Evolutionary conservation across 2,888 invertebrate genomes (phyloP), one percentile per base, ranked within the genome.

Genomic region (Melinopterus prodromus): DNA sequence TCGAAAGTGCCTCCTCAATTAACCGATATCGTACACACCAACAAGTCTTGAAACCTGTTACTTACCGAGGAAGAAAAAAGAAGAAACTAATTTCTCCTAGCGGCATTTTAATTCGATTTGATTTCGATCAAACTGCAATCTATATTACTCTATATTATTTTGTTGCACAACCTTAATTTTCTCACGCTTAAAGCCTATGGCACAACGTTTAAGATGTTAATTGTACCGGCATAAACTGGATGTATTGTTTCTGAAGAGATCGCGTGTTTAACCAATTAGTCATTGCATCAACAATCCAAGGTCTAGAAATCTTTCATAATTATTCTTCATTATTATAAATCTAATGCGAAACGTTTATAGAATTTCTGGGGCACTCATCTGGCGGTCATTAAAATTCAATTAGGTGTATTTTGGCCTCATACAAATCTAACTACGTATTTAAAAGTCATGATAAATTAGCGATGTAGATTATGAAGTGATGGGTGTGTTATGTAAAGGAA

Each of bases 21-120:
- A 53, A 53, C 7, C 53, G 53, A 53, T 53, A 26, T 26, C 26
- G 26, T 26, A 26, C 26, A 26, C 26, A 26, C 26, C 3, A 26
- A 26, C 26, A 53, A 53, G 53, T 53, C 53, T 53, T 53, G 12
- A 53, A 53, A 53, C 53, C 53, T 53, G 53, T 53, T 53, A 53
- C 53, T 53, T 53, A 53, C 53, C 12, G 53, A 12, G 12, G 53
- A 53, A 38, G 9, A 38, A 53, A 53, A 53, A 12, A 53, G 78
- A 38, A 74, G 77, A 70, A 77, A 77, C 76, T 71, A 69, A 76
- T 79, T 79, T 70, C 74, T 9, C 53, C 53, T 53, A 12, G 2
- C 12, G 53, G 53, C 53, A 53, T 4, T 53, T 53, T 53, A 53
- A 53, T 53, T 53, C 53, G 53, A 53, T 53, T 53, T 53, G 3